These are phyloP conservation scores for Drosophila nigricruria DNA, from an alignment of 2,888 invertebrate genomes.

Conservation along the genomic window DNA sequence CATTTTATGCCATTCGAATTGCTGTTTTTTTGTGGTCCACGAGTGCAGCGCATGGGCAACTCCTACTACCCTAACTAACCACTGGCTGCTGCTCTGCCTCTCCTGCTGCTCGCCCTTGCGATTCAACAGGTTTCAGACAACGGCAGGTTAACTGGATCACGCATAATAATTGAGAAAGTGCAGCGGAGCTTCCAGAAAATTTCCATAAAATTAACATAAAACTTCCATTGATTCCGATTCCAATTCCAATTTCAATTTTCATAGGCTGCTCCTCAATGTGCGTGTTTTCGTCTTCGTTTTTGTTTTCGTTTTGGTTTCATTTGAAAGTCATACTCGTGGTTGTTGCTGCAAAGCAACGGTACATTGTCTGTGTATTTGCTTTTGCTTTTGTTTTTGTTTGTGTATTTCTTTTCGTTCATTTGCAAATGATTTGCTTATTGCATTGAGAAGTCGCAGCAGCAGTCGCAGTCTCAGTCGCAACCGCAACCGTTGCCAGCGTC, in stretches of 20 bases:
- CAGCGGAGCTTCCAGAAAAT: conserved; percentile 9
- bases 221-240: conserved; percentile 18
- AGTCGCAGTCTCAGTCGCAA: conserved; percentile 6
- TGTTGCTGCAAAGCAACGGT: conserved; percentile 49
- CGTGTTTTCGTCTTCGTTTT: conserved; percentile 16
- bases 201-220: conserved; percentile 7
- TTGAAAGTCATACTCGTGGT: conserved; percentile 54
- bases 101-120: not conserved
- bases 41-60: conserved; percentile 51
- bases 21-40: conserved; percentile 43
- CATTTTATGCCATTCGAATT: conserved; percentile 70
- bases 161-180: conserved; percentile 8
- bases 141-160: conserved; percentile 7
- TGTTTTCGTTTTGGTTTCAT: conserved; percentile 29
- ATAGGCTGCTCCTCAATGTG: conserved; percentile 37
- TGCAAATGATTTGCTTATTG: conserved; percentile 52
- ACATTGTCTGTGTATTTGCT: conserved; percentile 42
- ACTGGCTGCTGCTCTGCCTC: not conserved
- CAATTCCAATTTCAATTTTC: conserved; percentile 15
- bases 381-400: conserved; percentile 11
- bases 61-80: conserved; percentile 8
- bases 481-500: conserved; percentile 9
- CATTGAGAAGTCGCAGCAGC: conserved; percentile 30
- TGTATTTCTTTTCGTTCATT: conserved; percentile 28
- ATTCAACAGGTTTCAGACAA: conserved; percentile 4